Conservation (phyloP, 2,888 invertebrate genomes). For the Bombyx huttoni region DNA sequence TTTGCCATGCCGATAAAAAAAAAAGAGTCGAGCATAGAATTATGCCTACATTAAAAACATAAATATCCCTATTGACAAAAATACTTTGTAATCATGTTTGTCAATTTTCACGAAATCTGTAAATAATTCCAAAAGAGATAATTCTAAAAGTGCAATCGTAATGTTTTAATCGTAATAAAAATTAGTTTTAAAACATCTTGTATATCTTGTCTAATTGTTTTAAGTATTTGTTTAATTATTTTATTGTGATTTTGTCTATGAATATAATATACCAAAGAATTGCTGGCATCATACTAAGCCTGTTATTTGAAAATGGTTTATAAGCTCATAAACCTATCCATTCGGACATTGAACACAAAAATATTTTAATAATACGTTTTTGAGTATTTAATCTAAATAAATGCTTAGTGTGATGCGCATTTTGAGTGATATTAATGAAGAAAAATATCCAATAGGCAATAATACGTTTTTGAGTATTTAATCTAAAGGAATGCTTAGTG, state of each 20-base stretch:
- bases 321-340: too few relatives aligned
- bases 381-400: background rate
- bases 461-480: too few relatives aligned
- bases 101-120: conserved; percentile 7
- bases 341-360: too few relatives aligned
- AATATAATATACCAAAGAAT: background rate
- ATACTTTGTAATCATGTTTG: conserved; percentile 1
- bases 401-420: conserved; percentile 5
- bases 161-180: conserved; percentile 26
- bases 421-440: conserved; percentile 10
- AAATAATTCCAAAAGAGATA: conserved; percentile 17
- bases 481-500: too few relatives aligned
- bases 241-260: background rate
- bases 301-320: too few relatives aligned
- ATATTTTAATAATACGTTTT: background rate
- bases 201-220: conserved; percentile 1
- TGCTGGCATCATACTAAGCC: conserved; percentile 1
- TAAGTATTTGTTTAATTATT: background rate
- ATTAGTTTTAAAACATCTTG: conserved; percentile 18
- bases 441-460: conserved; percentile 2
- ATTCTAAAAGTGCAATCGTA: conserved; percentile 61
- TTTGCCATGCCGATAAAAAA: background rate
- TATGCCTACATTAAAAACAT: background rate
- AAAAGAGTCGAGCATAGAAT: background rate
- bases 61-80: background rate